Evolutionary conservation across 2,888 invertebrate species (phyloP), one percentile per base, ranked within the genome.

Genomic region (Diachrysia chrysitis): DNA sequence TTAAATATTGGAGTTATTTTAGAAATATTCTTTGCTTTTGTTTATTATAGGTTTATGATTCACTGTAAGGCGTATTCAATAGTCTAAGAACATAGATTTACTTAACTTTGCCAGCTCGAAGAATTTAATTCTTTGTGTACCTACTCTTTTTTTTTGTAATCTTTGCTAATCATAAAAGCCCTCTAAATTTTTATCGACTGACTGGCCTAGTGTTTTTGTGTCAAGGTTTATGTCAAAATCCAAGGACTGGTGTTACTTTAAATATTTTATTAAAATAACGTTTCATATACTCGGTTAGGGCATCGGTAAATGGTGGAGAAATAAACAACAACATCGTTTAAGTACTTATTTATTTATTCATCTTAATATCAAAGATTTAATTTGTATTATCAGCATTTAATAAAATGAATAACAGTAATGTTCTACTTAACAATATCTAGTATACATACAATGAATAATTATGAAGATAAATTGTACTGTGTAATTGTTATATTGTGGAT

Each of bases 311-410:
- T n/a, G 42, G 5, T n/a, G 7, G 14, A 37, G 57, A 65, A 62
- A 62, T 46, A 78, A 75, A 73, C 48, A 62, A 67, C 67, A 63
- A 25, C 32, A 62, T 66, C 66, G 76, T 62, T 84, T 91, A 92
- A 91, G 89, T 92, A 91, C 88, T 89, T 89, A 91, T 85, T 90
- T 87, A 85, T 89, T 91, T 89, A 90, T 86, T 89, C 88, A 90
- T 68, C 71, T 76, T 80, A 74, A 88, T 90, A 92, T 88, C 90
- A 92, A 92, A 92, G 86, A 89, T 87, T 85, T 73, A 75, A 62
- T 67, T 70, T 79, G 78, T 89, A 85, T 89, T 88, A 90, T 76
- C 81, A 84, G 82, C 85, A 87, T n/a, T 87, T 85, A 89, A 86
- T 90, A 87, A 90, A 90, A 91, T 83, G 86, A 91, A 90, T 87